Evolutionary conservation across 1,140 invertebrate genomes (phyloP).

Genomic region (Drosophila pruinosa): DNA sequence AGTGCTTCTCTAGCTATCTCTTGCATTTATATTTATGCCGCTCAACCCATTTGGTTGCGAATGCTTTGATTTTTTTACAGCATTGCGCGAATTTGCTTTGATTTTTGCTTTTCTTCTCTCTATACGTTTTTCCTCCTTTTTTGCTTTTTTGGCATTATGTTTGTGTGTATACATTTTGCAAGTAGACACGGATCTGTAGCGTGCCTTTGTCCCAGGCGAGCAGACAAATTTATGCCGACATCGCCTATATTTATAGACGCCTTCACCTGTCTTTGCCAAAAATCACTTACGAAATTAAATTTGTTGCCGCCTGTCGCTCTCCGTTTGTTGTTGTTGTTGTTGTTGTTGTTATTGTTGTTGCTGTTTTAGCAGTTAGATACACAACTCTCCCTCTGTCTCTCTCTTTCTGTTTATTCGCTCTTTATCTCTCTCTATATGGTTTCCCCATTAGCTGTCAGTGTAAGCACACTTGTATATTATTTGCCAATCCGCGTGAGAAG

Average conservation of each 20-base stretch:
- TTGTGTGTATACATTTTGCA: not conserved
- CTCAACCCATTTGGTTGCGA: conserved; percentile 23
- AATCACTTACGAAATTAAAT: conserved; percentile 76
- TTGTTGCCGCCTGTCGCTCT: conserved; percentile 37
- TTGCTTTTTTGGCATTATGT: not conserved
- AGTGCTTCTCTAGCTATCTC: not conserved
- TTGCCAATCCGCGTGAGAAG: conserved; percentile 12
- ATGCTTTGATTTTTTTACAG: conserved; percentile 57
- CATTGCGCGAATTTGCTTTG: conserved; percentile 44
- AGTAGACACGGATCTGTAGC: not conserved
- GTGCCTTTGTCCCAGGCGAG: conserved; percentile 1
- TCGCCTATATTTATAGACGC: conserved; percentile 73
- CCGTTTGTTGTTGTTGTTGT: conserved; percentile 5
- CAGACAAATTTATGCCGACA: conserved; percentile 59
- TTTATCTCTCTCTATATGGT: conserved; percentile 11
- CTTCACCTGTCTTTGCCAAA: conserved; percentile 74
- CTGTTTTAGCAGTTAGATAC: too few species aligned
- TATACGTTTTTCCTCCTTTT: conserved; percentile 3
- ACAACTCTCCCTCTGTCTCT: not conserved
- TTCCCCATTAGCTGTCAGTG: conserved; percentile 35
- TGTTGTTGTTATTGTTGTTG: too few species aligned
- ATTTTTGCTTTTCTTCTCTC: conserved; percentile 26
- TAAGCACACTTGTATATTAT: conserved; percentile 6
- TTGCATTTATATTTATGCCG: conserved; percentile 18
- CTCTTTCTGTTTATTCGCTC: not conserved